phyloP scores from a whole-genome alignment of 2,113 vertebrate genomes.

The Corynorhinus townsendii region DNA sequence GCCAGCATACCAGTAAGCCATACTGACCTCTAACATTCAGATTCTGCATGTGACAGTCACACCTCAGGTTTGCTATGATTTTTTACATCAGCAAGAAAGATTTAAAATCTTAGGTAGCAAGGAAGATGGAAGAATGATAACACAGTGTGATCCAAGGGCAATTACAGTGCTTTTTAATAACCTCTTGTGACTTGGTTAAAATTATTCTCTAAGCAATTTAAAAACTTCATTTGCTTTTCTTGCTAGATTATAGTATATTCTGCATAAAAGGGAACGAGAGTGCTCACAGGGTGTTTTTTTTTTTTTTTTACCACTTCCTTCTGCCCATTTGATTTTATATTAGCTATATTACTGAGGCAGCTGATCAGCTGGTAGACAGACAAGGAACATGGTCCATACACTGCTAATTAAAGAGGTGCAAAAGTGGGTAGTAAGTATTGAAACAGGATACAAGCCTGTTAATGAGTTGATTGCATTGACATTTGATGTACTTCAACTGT shows the following conservation, averaged over 20 bases:
- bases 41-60: slow-evolving; percentile 53
- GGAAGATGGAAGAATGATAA: slow-evolving; percentile 50
- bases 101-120: slow-evolving; percentile 58
- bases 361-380: slow-evolving; percentile 56
- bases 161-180: slow-evolving; percentile 52
- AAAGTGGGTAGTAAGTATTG: slow-evolving; percentile 52
- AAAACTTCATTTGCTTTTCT: slow-evolving; percentile 55
- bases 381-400: slow-evolving; percentile 55
- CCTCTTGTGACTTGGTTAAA: slow-evolving; percentile 52
- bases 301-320: slow-evolving; percentile 2
- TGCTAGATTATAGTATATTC: slow-evolving; percentile 46
- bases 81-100: slow-evolving; percentile 54
- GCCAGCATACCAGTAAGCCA: slow-evolving; percentile 72
- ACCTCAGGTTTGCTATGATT: slow-evolving; percentile 51
- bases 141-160: background rate
- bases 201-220: slow-evolving; percentile 46
- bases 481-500: slow-evolving; percentile 70
- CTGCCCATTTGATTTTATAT: slow-evolving; percentile 56
- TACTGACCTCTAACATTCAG: slow-evolving; percentile 71
- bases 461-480: slow-evolving; percentile 78
- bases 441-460: slow-evolving; percentile 67
- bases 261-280: slow-evolving; percentile 43
- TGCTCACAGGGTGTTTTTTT: background rate
- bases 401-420: slow-evolving; percentile 69
- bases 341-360: slow-evolving; percentile 48